Evolutionary conservation across 2,888 invertebrate species (phyloP).

Genomic region (Parnassius glacialis): DNA sequence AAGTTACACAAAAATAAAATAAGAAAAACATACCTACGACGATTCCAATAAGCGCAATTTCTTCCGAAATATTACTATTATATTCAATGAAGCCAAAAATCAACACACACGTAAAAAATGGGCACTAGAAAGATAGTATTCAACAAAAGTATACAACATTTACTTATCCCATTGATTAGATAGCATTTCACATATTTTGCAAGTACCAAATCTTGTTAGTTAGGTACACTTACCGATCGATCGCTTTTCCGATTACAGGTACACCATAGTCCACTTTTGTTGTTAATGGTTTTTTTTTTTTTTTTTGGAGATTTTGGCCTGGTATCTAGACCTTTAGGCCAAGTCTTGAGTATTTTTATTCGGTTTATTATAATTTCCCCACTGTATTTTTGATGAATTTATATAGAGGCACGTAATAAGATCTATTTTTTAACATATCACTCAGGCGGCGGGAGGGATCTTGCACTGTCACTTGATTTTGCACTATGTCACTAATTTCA

Average conservation of each 20-base stretch:
- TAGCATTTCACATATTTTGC: constrained; percentile 5
- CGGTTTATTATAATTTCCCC: too few species aligned
- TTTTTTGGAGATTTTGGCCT: too few species aligned
- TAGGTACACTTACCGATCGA: constrained; percentile 13
- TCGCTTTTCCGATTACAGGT: constrained; percentile 10
- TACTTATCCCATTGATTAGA: constrained; percentile 1
- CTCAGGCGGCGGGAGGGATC: too few species aligned
- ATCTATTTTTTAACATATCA: too few species aligned
- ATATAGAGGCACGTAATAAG: too few species aligned
- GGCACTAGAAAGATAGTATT: neutral
- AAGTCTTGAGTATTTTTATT: too few species aligned
- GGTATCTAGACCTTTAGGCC: too few species aligned
- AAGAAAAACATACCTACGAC: constrained; percentile 20
- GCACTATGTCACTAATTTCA: too few species aligned
- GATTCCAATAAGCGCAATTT: constrained; percentile 19
- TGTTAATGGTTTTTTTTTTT: too few species aligned
- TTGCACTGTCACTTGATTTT: too few species aligned
- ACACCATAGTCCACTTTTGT: neutral
- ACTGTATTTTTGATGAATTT: too few species aligned
- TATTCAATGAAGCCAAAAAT: neutral
- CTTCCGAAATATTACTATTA: constrained; percentile 13
- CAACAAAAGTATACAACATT: constrained; percentile 5
- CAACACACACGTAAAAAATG: constrained; percentile 1
- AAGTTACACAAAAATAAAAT: neutral
- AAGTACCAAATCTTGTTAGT: neutral